Percentiles rank a stretch among this genome's conserved stretches.
Evolutionary conservation across 2,797 vertebrate genomes (phyloP).

Genomic region (Chelmon rostratus): DNA sequence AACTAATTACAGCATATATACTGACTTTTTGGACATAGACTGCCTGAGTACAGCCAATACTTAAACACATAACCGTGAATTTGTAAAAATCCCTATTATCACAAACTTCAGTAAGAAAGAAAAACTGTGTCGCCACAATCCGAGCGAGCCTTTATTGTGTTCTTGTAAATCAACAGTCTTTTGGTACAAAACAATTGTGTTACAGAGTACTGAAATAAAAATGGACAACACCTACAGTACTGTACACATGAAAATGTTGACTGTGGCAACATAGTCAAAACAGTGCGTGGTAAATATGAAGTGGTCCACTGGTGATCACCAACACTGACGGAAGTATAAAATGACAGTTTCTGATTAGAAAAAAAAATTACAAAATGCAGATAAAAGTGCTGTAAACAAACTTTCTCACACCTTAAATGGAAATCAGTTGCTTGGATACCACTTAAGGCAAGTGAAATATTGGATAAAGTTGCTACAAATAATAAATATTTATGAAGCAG

Average conservation of each 20-base stretch:
- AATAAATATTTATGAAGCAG: conserved; percentile 58
- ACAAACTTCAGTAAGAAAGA: neutral
- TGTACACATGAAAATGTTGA: conserved; percentile 38
- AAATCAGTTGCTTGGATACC: conserved; percentile 58
- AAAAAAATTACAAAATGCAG: conserved; percentile 72
- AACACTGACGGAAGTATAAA: conserved; percentile 72
- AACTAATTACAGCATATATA: conserved; percentile 13
- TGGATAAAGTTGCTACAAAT: conserved; percentile 70
- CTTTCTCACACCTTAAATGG: conserved; percentile 56
- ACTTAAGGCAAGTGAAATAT: conserved; percentile 71
- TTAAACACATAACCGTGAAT: neutral
- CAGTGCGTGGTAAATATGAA: conserved; percentile 51
- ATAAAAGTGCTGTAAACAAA: conserved; percentile 77
- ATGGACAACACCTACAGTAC: conserved; percentile 51
- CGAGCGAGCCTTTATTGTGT: conserved; percentile 69
- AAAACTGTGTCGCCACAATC: conserved; percentile 33
- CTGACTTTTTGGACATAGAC: neutral
- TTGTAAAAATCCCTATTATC: neutral
- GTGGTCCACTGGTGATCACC: conserved; percentile 46
- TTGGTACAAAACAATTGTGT: conserved; percentile 61
- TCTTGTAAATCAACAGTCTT: conserved; percentile 58
- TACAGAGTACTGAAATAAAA: conserved; percentile 56
- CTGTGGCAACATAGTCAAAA: conserved; percentile 56
- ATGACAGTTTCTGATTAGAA: conserved; percentile 36
- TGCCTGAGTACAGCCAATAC: conserved; percentile 1